A percentile compares a stretch with the other conserved stretches of the same genome.
Conservation (phyloP, 23 tunicate species). For the Halocynthia roretzi region DNA sequence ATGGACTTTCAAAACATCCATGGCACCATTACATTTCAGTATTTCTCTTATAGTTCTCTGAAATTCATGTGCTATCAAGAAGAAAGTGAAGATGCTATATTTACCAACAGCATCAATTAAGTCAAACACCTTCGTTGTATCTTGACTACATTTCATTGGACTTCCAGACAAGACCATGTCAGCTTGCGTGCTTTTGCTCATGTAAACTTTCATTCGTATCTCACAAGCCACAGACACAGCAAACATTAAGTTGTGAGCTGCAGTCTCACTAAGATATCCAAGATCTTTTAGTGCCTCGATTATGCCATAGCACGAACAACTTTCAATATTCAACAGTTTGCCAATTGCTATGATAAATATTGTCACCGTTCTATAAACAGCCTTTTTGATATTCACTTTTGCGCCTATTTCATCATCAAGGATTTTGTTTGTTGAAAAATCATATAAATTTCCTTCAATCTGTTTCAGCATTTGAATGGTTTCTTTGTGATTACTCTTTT, state of each 20-base stretch:
- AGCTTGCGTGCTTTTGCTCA: slow-evolving; percentile 14
- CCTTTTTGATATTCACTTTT: slow-evolving; percentile 37
- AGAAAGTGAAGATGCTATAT: too few relatives aligned
- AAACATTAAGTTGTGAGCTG: slow-evolving; percentile 22
- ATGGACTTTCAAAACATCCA: too few relatives aligned
- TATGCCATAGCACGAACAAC: background rate
- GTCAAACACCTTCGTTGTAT: too few relatives aligned
- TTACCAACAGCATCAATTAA: too few relatives aligned
- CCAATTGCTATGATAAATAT: slow-evolving; percentile 38
- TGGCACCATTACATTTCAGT: too few relatives aligned
- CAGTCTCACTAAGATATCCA: slow-evolving; percentile 8
- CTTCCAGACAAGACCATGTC: background rate
- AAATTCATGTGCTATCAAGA: too few relatives aligned
- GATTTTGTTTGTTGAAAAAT: background rate
- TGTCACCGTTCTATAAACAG: slow-evolving; percentile 46
- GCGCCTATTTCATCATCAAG: background rate
- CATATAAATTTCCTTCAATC: too few relatives aligned
- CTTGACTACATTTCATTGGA: too few relatives aligned
- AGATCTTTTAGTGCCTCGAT: background rate
- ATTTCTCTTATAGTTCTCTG: too few relatives aligned
- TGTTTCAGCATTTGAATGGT: too few relatives aligned
- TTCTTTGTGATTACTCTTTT: background rate
- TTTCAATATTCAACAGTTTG: background rate
- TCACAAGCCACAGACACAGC: slow-evolving; percentile 38
- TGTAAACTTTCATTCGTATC: slow-evolving; percentile 13